Conservation (phyloP, 2,113 vertebrate species). For the Apodemus speciosus region DNA sequence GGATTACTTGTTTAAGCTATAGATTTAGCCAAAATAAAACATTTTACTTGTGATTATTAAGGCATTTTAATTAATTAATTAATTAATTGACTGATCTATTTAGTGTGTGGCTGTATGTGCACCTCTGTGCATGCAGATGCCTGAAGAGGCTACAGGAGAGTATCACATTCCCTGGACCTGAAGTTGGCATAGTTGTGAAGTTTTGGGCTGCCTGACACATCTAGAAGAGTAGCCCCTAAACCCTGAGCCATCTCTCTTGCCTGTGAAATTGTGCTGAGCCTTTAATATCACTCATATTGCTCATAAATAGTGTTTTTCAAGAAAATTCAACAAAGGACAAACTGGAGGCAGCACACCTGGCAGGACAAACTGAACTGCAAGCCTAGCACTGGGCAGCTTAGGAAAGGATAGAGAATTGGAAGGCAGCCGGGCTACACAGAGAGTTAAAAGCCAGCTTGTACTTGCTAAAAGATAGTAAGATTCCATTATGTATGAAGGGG, state of each 20-base stretch:
- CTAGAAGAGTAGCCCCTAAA: not conserved
- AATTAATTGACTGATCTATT: not conserved
- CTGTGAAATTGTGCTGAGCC: not conserved
- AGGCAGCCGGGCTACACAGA: not conserved
- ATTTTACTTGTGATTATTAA: not conserved
- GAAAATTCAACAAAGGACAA: constrained; percentile 27
- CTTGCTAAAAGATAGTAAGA: not conserved
- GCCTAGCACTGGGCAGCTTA: not conserved
- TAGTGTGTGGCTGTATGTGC: not conserved
- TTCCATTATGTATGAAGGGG: not conserved
- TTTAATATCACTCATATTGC: not conserved
- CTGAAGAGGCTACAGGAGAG: not conserved
- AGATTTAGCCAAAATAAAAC: not conserved
- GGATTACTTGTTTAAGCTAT: not conserved
- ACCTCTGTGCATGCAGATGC: not conserved
- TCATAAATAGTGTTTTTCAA: constrained; percentile 2
- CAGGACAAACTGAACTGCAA: not conserved
- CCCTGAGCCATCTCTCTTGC: not conserved
- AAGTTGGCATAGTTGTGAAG: not conserved
- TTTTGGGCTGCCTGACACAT: not conserved
- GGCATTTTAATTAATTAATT: not conserved
- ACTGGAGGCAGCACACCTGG: no score
- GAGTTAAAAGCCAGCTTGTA: not conserved
- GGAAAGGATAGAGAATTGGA: not conserved
- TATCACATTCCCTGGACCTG: not conserved